Evolutionary conservation across 1,140 invertebrate genomes (phyloP), one percentile per base, ranked within the genome.

Genomic region (Cydia fagiglandana): DNA sequence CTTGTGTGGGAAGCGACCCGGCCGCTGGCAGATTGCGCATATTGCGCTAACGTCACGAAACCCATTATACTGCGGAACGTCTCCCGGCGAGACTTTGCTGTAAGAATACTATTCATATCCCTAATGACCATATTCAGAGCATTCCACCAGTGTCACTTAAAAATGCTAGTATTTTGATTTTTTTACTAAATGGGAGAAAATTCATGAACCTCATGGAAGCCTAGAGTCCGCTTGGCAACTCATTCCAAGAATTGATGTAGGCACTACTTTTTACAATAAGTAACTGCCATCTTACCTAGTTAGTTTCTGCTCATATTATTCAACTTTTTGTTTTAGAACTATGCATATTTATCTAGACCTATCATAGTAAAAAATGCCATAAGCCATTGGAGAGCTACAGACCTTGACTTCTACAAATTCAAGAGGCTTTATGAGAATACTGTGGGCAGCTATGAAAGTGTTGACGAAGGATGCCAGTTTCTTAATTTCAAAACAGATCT

Each of bases 401-500:
- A 94, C 2, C 97, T 98, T 84, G 95, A 93, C 90, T 96, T 95
- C 87, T 85, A 95, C n/a, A 97, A 95, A 88, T 97, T 98, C 76
- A 96, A 96, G 86, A 87, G 95, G 56, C 86, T 98, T 5, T 98
- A 98, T 89, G 93, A 95, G 41, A 88, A 90, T 64, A 94, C 94
- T 64, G 93, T 93, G 0, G 96, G 94, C 53, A 94, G 95, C 75
- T 95, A 96, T 86, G 94, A 94, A 78, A 95, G 94, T 80, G 89
- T 96, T 53, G 94, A 96, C 61, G 94, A 96, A 76, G 96, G 96
- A 74, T 98, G 98, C 84, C 97, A 98, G 86, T 98, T 98, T 91
- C 95, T 98, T 77, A 96, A 97, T 75, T 98, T 98, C 85, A 96
- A 97, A 88, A 98, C 97, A 17, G 95, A 98, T 87, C 96, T 98